Conservation (phyloP, 1,140 invertebrate genomes). For the Lordiphosa clarofinis region DNA sequence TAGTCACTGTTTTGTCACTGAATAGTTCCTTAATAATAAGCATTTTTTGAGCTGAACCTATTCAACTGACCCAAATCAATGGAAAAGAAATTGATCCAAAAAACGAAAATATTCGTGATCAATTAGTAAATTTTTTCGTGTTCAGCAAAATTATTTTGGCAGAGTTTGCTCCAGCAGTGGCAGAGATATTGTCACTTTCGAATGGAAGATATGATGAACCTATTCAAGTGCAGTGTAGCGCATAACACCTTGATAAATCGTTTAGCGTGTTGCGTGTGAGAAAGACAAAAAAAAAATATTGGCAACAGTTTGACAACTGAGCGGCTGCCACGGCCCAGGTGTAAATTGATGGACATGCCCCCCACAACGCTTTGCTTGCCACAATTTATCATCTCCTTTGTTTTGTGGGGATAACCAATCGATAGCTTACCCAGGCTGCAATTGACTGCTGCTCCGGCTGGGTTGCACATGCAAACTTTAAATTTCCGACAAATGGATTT, state of each 20-base stretch:
- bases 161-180: too few species aligned
- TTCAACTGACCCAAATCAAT: too few species aligned
- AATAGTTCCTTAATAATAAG: too few species aligned
- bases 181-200: too few species aligned
- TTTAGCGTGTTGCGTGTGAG: slow-evolving; percentile 5
- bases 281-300: slow-evolving; percentile 19
- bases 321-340: slow-evolving; percentile 26
- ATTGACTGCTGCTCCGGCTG: slow-evolving; percentile 41
- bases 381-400: slow-evolving; percentile 63
- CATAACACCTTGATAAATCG: slow-evolving; percentile 33
- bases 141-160: too few species aligned
- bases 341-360: slow-evolving; percentile 44
- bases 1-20: too few species aligned
- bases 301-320: slow-evolving; percentile 38
- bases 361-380: slow-evolving; percentile 21
- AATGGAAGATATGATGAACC: too few species aligned
- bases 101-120: too few species aligned
- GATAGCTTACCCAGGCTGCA: slow-evolving; percentile 31
- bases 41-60: too few species aligned
- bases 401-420: slow-evolving; percentile 25
- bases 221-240: too few species aligned
- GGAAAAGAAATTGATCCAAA: too few species aligned
- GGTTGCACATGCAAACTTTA: slow-evolving; percentile 58
- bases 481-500: slow-evolving; percentile 67
- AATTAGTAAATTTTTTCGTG: too few species aligned